phyloP scores from a whole-genome alignment of 2,113 vertebrate genomes.

The Amblyopsis rosae region DNA sequence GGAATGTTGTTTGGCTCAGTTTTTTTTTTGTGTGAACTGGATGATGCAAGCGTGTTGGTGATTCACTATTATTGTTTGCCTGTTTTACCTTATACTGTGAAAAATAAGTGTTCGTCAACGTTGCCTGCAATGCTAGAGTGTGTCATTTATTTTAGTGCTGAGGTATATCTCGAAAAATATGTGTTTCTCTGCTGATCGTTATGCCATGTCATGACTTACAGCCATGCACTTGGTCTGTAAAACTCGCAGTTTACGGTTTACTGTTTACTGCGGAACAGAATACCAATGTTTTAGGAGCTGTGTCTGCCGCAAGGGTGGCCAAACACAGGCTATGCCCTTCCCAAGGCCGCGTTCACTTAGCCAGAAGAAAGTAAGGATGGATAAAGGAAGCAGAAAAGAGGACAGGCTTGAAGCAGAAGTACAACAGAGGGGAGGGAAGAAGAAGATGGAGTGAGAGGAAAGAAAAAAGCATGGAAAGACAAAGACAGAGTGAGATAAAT shows the following conservation, averaged over 20 bases:
- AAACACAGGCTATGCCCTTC: neutral
- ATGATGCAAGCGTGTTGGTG: slow-evolving; percentile 37
- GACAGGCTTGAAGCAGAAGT: neutral
- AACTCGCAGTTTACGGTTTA: neutral
- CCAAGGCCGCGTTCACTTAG: neutral
- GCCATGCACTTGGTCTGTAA: no score
- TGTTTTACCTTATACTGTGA: slow-evolving; percentile 4
- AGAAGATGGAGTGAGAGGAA: neutral
- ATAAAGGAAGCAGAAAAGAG: neutral
- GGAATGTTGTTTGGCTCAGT: neutral
- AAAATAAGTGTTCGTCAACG: neutral
- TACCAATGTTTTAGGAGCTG: neutral
- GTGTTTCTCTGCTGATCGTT: no score
- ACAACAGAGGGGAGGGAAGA: neutral
- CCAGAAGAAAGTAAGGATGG: neutral
- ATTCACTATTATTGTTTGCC: neutral
- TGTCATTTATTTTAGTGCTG: neutral
- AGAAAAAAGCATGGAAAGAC: neutral
- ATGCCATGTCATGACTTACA: no score
- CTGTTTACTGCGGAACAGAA: neutral
- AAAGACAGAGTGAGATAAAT: neutral
- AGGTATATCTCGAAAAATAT: neutral
- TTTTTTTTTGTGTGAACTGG: slow-evolving; percentile 27
- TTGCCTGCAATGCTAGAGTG: neutral
- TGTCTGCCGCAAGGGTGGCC: neutral